A percentile compares a stretch with the other conserved stretches of the same genome.
Evolutionary conservation across 2,113 vertebrate genomes (phyloP).

Genomic region (Muntiacus reevesi): DNA sequence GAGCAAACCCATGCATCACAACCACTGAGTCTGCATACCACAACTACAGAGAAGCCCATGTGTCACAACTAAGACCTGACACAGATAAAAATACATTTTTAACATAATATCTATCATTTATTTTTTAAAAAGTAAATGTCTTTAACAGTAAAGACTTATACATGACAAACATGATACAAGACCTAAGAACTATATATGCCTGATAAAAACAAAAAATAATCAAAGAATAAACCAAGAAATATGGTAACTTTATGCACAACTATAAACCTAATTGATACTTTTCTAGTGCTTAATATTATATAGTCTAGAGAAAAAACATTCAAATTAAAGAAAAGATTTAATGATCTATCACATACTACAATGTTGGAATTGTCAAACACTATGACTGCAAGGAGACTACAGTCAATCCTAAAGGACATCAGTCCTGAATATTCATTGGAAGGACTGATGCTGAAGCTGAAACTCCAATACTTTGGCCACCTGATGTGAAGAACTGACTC

Average conservation of each 20-base stretch:
- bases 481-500: not conserved
- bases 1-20: not conserved
- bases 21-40: not conserved
- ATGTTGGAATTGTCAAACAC: not conserved
- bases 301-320: not conserved
- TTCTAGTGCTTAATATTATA: not conserved
- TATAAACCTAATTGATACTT: not conserved
- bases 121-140: not conserved
- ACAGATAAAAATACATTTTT: not conserved
- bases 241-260: not conserved
- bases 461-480: not conserved
- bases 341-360: not conserved
- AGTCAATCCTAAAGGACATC: not conserved
- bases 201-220: not conserved
- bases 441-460: not conserved
- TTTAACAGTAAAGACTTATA: not conserved
- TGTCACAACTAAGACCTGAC: not conserved
- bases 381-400: not conserved
- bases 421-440: not conserved
- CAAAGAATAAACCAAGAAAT: conserved; percentile 1
- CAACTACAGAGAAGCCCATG: not conserved
- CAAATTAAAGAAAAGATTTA: not conserved
- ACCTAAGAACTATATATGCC: not conserved
- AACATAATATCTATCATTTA: not conserved
- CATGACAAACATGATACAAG: not conserved